Evolutionary conservation across 2,888 invertebrate species (phyloP).

Genomic region (Linnaemya tessellans): DNA sequence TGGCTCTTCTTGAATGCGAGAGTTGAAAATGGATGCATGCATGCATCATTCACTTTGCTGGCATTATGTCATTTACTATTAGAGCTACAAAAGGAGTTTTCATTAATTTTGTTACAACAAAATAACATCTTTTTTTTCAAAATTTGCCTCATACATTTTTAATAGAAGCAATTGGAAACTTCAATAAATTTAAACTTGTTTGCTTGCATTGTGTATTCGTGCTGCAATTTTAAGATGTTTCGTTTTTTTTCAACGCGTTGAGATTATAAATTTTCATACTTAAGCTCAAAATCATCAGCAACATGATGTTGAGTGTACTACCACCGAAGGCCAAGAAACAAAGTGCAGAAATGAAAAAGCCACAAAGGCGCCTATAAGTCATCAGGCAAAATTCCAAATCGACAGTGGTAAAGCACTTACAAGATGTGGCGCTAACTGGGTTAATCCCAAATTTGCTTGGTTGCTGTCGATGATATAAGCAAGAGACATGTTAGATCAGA

Average conservation of each 20-base stretch:
- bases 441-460: constrained; percentile 14
- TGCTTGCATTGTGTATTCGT: neutral
- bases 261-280: constrained; percentile 13
- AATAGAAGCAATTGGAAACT: constrained; percentile 41
- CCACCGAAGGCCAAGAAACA: constrained; percentile 46
- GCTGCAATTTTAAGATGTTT: constrained; percentile 3
- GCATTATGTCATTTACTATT: constrained; percentile 60
- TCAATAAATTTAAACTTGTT: constrained; percentile 38
- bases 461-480: neutral
- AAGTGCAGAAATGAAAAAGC: neutral
- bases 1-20: constrained; percentile 13
- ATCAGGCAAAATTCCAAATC: constrained; percentile 45
- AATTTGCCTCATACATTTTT: constrained; percentile 28
- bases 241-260: neutral
- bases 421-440: constrained; percentile 14
- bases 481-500: neutral
- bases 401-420: constrained; percentile 24
- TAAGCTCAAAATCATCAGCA: constrained; percentile 13
- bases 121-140: constrained; percentile 13
- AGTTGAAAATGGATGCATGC: neutral
- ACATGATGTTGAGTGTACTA: constrained; percentile 1
- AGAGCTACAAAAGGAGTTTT: constrained; percentile 59
- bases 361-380: constrained; percentile 39
- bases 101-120: constrained; percentile 45
- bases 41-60: constrained; percentile 53